Evolutionary conservation across 1,140 invertebrate genomes (phyloP).

Genomic region (Drosophila triauraria): DNA sequence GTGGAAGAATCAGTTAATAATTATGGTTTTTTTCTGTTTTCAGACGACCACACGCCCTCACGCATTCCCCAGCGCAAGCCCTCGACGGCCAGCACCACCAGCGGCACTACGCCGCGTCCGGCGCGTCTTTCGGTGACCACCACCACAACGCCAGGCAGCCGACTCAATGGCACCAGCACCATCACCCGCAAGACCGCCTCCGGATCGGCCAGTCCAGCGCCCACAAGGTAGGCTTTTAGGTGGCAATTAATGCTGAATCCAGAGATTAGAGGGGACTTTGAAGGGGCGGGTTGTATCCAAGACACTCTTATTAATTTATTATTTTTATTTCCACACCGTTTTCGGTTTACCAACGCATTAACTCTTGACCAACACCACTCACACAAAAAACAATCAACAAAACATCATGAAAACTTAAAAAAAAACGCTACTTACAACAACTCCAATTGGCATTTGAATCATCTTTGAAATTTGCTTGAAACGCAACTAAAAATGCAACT

Average conservation of each 20-base stretch:
- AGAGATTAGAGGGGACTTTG: slow-evolving; percentile 6
- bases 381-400: slow-evolving; percentile 54
- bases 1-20: neutral
- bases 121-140: slow-evolving; percentile 85
- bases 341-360: slow-evolving; percentile 70
- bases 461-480: slow-evolving; percentile 66
- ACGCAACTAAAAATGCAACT: slow-evolving; percentile 70
- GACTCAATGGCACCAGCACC: slow-evolving; percentile 86
- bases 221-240: slow-evolving; percentile 87
- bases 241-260: neutral
- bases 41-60: slow-evolving; percentile 90
- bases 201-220: slow-evolving; percentile 89
- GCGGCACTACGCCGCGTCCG: slow-evolving; percentile 85
- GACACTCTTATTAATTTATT: slow-evolving; percentile 67
- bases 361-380: slow-evolving; percentile 61
- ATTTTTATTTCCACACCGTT: slow-evolving; percentile 71
- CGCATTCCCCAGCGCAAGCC: slow-evolving; percentile 90
- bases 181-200: slow-evolving; percentile 90
- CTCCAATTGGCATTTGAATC: slow-evolving; percentile 57
- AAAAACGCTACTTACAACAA: slow-evolving; percentile 58
- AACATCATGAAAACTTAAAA: slow-evolving; percentile 46
- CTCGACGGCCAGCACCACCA: slow-evolving; percentile 87
- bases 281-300: slow-evolving; percentile 22
- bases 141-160: slow-evolving; percentile 81
- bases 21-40: no score